Conservation (phyloP, 2,888 invertebrate species). For the Meghimatium bilineatum region DNA sequence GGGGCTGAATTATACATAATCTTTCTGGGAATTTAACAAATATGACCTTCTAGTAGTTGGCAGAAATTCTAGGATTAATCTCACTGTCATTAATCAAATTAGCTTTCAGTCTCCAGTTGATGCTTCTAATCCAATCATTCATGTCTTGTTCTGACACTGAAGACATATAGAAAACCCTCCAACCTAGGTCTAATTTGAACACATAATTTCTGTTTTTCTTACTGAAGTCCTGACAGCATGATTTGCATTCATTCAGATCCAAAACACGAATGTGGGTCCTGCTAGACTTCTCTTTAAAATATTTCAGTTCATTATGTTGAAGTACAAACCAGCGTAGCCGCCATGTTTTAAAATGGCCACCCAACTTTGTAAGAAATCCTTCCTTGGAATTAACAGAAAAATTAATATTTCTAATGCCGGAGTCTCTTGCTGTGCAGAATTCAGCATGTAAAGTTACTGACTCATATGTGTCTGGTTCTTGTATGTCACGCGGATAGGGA, state of each 20-base stretch:
- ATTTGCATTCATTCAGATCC: constrained; percentile 69
- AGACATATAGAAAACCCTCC: constrained; percentile 72
- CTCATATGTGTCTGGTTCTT: constrained; percentile 73
- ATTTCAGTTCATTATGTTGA: constrained; percentile 70
- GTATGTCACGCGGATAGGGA: constrained; percentile 70
- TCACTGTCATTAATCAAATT: constrained; percentile 18
- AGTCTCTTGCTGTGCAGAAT: constrained; percentile 59
- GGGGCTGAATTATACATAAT: too few species aligned
- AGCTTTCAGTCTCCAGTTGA: constrained; percentile 68
- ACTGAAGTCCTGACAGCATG: constrained; percentile 60
- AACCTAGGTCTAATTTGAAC: constrained; percentile 69
- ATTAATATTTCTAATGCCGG: constrained; percentile 54
- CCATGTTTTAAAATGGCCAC: constrained; percentile 72
- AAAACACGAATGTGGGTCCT: constrained; percentile 65
- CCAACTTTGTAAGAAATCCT: constrained; percentile 73
- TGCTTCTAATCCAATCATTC: constrained; percentile 71
- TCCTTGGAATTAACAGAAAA: constrained; percentile 74
- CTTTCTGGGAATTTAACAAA: too few species aligned
- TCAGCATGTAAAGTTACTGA: constrained; percentile 72
- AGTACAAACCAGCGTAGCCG: constrained; percentile 73
- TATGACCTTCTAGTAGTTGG: not conserved
- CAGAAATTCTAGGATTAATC: not conserved
- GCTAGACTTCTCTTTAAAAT: constrained; percentile 68
- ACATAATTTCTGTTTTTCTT: constrained; percentile 60
- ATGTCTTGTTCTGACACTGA: constrained; percentile 68